A percentile compares a stretch with the other conserved stretches of the same genome.
Evolutionary conservation across 2,888 invertebrate genomes (phyloP).

Genomic region (Orthosia gothica): DNA sequence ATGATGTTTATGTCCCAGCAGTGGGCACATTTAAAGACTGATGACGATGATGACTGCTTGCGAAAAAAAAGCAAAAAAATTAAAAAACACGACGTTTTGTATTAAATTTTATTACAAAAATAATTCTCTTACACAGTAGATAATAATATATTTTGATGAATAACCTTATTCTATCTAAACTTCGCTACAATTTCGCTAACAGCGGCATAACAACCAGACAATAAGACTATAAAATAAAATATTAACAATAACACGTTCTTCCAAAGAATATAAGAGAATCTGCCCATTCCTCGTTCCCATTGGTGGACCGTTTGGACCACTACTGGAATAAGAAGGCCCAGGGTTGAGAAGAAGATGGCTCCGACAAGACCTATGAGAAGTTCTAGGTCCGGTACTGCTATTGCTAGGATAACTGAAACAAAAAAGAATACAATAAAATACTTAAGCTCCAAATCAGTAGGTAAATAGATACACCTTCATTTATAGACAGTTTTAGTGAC

Average conservation of each 20-base stretch:
- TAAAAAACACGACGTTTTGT: not conserved
- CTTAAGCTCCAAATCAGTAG: not conserved
- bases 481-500: too few species aligned
- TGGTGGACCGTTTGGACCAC: conserved; percentile 94
- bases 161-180: conserved; percentile 49
- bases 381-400: conserved; percentile 95
- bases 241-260: conserved; percentile 91
- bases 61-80: too few species aligned
- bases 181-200: conserved; percentile 76
- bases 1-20: too few species aligned
- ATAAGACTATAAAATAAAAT: conserved; percentile 80
- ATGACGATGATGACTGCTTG: too few species aligned
- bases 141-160: conserved; percentile 13
- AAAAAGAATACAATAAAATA: not conserved
- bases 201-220: conserved; percentile 84
- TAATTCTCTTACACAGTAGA: not conserved
- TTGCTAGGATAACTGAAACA: conserved; percentile 93
- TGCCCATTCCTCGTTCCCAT: conserved; percentile 93
- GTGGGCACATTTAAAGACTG: too few species aligned
- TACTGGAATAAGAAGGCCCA: conserved; percentile 95
- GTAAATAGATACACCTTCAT: too few species aligned
- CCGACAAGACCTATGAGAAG: conserved; percentile 97
- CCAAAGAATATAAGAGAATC: conserved; percentile 92
- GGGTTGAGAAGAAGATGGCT: conserved; percentile 94
- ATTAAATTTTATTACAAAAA: conserved; percentile 10